A percentile compares a stretch with the other conserved stretches of the same genome.
phyloP scores from a whole-genome alignment of 2,888 invertebrate genomes.

The Clistopyga incitator region DNA sequence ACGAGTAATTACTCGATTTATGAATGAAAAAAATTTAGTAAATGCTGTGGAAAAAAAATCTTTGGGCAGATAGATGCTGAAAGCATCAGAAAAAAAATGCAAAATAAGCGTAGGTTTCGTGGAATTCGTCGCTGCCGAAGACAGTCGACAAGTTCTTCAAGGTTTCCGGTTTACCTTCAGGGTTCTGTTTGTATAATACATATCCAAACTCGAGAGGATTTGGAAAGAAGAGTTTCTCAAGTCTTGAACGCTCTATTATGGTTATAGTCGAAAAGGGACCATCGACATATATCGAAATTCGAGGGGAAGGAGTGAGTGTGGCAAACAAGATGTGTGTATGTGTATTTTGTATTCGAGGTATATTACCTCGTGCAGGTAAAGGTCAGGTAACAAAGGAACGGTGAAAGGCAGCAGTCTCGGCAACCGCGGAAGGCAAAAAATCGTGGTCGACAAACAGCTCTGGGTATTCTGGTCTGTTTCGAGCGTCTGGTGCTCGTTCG shows the following conservation, averaged over 20 bases:
- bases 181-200: constrained; percentile 28
- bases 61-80: neutral
- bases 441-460: constrained; percentile 56
- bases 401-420: constrained; percentile 66
- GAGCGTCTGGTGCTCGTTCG: neutral
- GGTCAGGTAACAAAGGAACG: constrained; percentile 69
- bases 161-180: constrained; percentile 13
- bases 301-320: constrained; percentile 26
- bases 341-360: constrained; percentile 52
- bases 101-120: constrained; percentile 19
- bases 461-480: constrained; percentile 29
- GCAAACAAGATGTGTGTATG: constrained; percentile 22
- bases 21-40: neutral
- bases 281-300: constrained; percentile 33
- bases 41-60: neutral
- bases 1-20: neutral
- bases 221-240: neutral
- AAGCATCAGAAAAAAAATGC: constrained; percentile 1
- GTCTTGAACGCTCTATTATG: neutral
- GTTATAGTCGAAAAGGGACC: neutral
- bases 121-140: constrained; percentile 16
- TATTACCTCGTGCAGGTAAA: constrained; percentile 62
- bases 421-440: constrained; percentile 46
- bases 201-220: neutral
- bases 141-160: constrained; percentile 28